A percentile compares a stretch with the other conserved stretches of the same genome.
Evolutionary conservation across 1,140 invertebrate genomes (phyloP).

Genomic region (Steinernema feltiae): DNA sequence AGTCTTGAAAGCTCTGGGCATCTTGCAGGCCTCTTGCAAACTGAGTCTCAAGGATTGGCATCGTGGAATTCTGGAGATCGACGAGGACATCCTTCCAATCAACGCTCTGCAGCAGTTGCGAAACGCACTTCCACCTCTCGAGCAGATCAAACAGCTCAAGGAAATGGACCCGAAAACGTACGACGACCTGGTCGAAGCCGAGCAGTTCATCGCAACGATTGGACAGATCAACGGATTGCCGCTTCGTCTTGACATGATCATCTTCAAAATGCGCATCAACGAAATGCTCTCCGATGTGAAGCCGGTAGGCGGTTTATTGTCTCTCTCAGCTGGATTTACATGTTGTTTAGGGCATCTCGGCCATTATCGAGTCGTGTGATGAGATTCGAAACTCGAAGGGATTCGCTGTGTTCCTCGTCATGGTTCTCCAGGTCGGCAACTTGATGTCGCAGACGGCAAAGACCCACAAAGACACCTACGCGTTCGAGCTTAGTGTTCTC

Average conservation of each 20-base stretch:
- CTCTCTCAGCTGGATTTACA: constrained; percentile 5
- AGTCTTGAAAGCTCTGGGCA: constrained; percentile 30
- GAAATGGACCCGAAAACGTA: constrained; percentile 20
- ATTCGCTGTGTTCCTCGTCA: constrained; percentile 79
- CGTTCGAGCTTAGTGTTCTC: constrained; percentile 91
- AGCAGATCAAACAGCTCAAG: constrained; percentile 29
- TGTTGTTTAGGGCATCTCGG: constrained; percentile 73
- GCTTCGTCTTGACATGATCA: constrained; percentile 78
- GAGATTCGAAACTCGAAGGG: constrained; percentile 82
- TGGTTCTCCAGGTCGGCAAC: constrained; percentile 83
- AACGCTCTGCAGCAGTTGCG: constrained; percentile 28
- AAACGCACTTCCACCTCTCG: constrained; percentile 29
- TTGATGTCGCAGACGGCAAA: constrained; percentile 88
- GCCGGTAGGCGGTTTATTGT: constrained; percentile 65
- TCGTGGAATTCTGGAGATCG: constrained; percentile 23
- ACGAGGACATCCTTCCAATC: constrained; percentile 28
- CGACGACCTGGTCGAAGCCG: constrained; percentile 38
- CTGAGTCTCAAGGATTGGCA: constrained; percentile 26
- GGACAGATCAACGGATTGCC: constrained; percentile 74
- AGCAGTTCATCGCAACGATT: constrained; percentile 27
- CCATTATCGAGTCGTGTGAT: constrained; percentile 86
- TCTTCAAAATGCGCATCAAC: constrained; percentile 77
- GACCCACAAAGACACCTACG: constrained; percentile 74
- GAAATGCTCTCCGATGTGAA: constrained; percentile 83
- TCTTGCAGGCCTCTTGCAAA: constrained; percentile 37